Conservation (phyloP, 2,888 invertebrate species). For the Meandrusa payeni region DNA sequence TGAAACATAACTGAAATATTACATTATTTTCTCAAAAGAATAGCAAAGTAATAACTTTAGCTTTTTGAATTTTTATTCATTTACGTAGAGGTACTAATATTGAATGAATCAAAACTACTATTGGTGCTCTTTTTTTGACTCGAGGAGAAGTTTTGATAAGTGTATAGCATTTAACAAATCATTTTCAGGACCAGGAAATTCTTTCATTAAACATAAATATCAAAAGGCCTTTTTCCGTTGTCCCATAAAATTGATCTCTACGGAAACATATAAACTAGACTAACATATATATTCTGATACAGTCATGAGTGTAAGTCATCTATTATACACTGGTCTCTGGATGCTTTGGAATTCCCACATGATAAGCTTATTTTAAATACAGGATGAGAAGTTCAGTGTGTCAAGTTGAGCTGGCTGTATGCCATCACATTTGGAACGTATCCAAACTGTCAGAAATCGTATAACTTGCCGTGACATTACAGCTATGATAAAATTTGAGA, state of each 20-base stretch:
- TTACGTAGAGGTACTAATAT: too few species aligned
- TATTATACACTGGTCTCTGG: conserved; percentile 8
- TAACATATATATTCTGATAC: conserved; percentile 10
- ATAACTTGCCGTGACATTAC: conserved; percentile 56
- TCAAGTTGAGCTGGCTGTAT: conserved; percentile 37
- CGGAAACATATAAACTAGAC: not conserved
- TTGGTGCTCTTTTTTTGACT: too few species aligned
- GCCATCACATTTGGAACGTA: conserved; percentile 53
- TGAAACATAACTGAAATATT: too few species aligned
- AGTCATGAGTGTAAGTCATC: conserved; percentile 2
- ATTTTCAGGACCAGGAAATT: not conserved
- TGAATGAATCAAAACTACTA: too few species aligned
- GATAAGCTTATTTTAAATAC: conserved; percentile 9
- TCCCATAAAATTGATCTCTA: conserved; percentile 2
- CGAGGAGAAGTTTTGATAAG: too few species aligned
- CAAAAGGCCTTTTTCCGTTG: not conserved
- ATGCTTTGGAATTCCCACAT: not conserved
- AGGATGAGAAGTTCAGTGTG: conserved; percentile 5
- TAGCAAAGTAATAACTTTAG: too few species aligned
- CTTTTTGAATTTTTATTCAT: too few species aligned
- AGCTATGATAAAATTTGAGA: conserved; percentile 39
- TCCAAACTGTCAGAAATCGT: conserved; percentile 62
- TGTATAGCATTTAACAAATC: too few species aligned
- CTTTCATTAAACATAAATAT: not conserved
- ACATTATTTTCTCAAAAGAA: too few species aligned